Evolutionary conservation across 2,797 vertebrate genomes (phyloP), one percentile per base, ranked within the genome.

Genomic region (Scolopax bukidnonensis): DNA sequence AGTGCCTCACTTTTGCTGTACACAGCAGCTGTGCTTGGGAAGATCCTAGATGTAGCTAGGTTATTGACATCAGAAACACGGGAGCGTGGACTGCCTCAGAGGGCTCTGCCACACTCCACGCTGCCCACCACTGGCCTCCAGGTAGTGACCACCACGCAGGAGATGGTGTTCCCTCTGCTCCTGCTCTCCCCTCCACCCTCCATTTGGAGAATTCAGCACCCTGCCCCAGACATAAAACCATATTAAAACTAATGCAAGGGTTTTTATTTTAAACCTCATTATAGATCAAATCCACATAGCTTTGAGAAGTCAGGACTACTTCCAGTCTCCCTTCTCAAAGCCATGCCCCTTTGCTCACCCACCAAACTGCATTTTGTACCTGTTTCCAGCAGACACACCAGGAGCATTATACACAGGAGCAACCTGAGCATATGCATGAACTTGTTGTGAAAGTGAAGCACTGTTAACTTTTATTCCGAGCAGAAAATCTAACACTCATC

Each of bases 121-220:
- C 17, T 74, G 30, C 30, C 10, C 1, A 4, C 25, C 33, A 19
- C 30, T 70, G 5, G 0, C 25, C 30, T 60, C 40, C 40, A 32
- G 40, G 17, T 30, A 32, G 10, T 23, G 27, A 30, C 61, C 61
- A 43, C 40, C 19, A 32, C 4, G 3, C 48, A 54, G 51, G 32
- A 90, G 33, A 2, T 4, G 5, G 6, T 45, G 7, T 23, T 77
- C 48, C 36, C 14, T 47, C 38, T 54, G 10, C 12, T 92, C 17
- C 27, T 36, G 12, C 43, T 60, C 5, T 38, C 10, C 20, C 8
- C 19, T 80, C 47, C 11, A 38, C 11, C 2, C 5, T 64, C 10
- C 24, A 23, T 32, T 7, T 69, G n/a, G 6, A 83, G 36, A 84
- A 71, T 41, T 88, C n/a, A 54, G 3, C 3, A 36, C 21, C 25